phyloP scores from a whole-genome alignment of 2,797 vertebrate genomes.

The Cossypha dichroa region DNA sequence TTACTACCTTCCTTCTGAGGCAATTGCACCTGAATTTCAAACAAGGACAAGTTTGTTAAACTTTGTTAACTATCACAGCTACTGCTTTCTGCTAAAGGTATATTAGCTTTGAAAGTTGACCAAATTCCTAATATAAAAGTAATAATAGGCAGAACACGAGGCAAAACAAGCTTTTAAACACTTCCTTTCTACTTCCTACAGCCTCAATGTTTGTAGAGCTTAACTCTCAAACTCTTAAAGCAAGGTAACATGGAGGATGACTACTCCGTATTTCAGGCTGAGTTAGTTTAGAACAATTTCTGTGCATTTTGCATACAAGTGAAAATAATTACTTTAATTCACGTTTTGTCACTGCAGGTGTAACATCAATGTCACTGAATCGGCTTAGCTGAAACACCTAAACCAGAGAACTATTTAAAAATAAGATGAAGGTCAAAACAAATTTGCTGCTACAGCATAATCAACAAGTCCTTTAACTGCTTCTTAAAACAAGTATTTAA shows the following conservation, averaged over 20 bases:
- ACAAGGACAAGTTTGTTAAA: neutral
- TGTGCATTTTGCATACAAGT: neutral
- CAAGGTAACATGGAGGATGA: neutral
- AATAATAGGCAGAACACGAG: neutral
- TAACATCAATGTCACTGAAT: neutral
- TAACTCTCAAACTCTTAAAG: neutral
- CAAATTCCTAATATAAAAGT: neutral
- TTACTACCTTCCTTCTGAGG: slow-evolving; percentile 42
- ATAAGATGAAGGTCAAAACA: neutral
- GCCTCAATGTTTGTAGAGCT: neutral
- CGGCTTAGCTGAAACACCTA: neutral
- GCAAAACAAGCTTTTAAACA: neutral
- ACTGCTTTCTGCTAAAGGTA: neutral
- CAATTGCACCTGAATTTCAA: slow-evolving; percentile 18
- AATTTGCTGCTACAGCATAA: neutral
- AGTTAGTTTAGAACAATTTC: neutral
- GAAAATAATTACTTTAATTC: neutral
- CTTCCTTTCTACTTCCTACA: neutral
- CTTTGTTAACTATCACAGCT: neutral
- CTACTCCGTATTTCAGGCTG: neutral
- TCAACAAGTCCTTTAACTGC: neutral
- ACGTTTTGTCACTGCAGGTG: neutral
- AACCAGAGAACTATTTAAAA: neutral
- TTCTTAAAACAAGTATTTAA: neutral
- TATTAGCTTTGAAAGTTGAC: neutral